A percentile compares a stretch with the other conserved stretches of the same genome.
These are phyloP conservation scores for Limnephilus marmoratus DNA, from an alignment of 2,888 invertebrate species.

Conservation along the genomic window DNA sequence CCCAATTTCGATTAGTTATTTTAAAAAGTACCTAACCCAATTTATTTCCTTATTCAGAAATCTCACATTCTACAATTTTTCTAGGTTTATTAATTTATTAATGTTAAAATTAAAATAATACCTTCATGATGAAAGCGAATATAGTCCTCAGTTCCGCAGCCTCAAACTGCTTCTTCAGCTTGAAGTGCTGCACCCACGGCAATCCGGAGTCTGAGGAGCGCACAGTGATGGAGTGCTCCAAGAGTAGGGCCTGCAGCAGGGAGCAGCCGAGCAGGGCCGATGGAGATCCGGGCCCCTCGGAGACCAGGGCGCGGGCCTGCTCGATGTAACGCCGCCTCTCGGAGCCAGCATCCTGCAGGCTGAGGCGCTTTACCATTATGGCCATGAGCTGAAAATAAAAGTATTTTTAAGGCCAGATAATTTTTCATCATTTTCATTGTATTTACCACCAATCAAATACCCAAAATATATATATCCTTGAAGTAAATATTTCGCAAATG, in stretches of 20 bases:
- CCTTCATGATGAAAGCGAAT: constrained; percentile 84
- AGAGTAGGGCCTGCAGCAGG: constrained; percentile 88
- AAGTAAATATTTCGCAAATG: too few species aligned
- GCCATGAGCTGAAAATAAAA: constrained; percentile 83
- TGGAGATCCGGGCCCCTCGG: constrained; percentile 85
- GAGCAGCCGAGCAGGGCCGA: constrained; percentile 91
- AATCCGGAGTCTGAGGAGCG: constrained; percentile 92
- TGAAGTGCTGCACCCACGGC: constrained; percentile 84
- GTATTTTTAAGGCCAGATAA: background rate
- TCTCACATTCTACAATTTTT: background rate
- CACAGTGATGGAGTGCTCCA: constrained; percentile 91
- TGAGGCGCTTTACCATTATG: constrained; percentile 91
- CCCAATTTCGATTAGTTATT: background rate
- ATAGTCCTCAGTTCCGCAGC: constrained; percentile 87
- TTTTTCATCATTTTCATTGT: background rate
- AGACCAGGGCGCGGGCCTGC: constrained; percentile 87
- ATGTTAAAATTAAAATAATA: constrained; percentile 68
- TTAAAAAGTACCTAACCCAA: background rate
- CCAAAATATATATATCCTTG: background rate
- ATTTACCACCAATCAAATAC: constrained; percentile 63
- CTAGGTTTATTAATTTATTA: background rate
- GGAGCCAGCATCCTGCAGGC: constrained; percentile 84
- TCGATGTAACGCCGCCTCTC: constrained; percentile 82
- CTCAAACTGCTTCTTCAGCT: constrained; percentile 91
- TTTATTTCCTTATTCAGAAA: background rate